Conservation (phyloP, 2,113 vertebrate species). For the Chloropsis hardwickii region DNA sequence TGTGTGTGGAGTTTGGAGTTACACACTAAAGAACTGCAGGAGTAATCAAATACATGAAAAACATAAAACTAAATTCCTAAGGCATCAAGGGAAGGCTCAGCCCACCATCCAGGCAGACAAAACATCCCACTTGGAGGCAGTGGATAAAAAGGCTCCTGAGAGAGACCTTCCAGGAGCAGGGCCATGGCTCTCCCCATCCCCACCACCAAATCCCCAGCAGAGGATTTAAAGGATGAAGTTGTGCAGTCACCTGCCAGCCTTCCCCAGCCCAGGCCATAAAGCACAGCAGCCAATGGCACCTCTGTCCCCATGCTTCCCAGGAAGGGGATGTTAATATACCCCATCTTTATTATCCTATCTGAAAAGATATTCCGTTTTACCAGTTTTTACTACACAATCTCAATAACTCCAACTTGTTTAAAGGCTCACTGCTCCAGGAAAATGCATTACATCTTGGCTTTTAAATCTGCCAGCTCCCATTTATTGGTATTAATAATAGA, state of each 20-base stretch:
- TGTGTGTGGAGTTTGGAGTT: neutral
- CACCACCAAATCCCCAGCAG: neutral
- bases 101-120: neutral
- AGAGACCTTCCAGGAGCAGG: neutral
- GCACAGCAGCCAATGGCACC: neutral
- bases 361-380: slow-evolving; percentile 59
- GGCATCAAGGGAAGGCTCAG: neutral
- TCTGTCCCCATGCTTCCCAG: neutral
- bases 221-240: neutral
- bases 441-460: slow-evolving; percentile 17
- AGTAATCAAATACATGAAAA: neutral
- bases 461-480: slow-evolving; percentile 46
- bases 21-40: accelerated
- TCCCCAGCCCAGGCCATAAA: neutral
- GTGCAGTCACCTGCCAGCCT: neutral
- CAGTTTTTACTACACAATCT: slow-evolving; percentile 55
- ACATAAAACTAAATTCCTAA: neutral
- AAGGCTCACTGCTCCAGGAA: slow-evolving; percentile 53
- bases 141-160: neutral
- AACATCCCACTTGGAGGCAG: neutral
- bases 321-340: neutral
- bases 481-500: slow-evolving; percentile 72
- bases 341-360: slow-evolving; percentile 46
- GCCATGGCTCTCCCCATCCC: neutral
- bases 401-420: slow-evolving; percentile 65